A percentile compares a stretch with the other conserved stretches of the same genome.
phyloP scores from a whole-genome alignment of 2,797 vertebrate genomes.

The Erethizon dorsatum region DNA sequence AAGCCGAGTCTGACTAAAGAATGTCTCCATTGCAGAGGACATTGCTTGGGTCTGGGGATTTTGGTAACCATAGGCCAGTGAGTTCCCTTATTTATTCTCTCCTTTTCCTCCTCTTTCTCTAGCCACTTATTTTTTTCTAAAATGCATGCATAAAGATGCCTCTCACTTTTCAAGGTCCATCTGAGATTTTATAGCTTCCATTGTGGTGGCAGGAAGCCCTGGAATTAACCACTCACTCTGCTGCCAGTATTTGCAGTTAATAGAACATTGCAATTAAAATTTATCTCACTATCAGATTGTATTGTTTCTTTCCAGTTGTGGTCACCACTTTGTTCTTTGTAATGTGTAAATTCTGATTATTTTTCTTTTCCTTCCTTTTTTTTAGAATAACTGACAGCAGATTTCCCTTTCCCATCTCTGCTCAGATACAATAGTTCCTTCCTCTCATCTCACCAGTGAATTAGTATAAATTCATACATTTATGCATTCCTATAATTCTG shows the following conservation, averaged over 20 bases:
- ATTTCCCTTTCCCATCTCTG: background rate
- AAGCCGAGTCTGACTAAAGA: conserved; percentile 77
- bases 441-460: background rate
- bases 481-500: background rate
- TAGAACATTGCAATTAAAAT: background rate
- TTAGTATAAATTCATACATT: conserved; percentile 31
- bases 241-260: background rate
- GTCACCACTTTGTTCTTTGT: background rate
- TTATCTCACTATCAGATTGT: background rate
- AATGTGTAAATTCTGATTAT: background rate
- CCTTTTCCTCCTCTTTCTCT: background rate
- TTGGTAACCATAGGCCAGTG: conserved; percentile 2
- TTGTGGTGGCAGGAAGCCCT: rapidly evolving
- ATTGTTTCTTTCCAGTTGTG: background rate
- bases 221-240: background rate
- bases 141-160: background rate
- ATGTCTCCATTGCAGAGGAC: conserved; percentile 55
- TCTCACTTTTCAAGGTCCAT: background rate
- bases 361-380: background rate
- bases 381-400: background rate
- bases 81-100: background rate
- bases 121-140: background rate
- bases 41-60: conserved; percentile 19
- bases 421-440: background rate
- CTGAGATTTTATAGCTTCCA: background rate